Percentiles rank a stretch among this genome's conserved stretches.
These are phyloP conservation scores for Myiozetetes cayanensis DNA, from an alignment of 2,113 vertebrate species.

Conservation along the genomic window DNA sequence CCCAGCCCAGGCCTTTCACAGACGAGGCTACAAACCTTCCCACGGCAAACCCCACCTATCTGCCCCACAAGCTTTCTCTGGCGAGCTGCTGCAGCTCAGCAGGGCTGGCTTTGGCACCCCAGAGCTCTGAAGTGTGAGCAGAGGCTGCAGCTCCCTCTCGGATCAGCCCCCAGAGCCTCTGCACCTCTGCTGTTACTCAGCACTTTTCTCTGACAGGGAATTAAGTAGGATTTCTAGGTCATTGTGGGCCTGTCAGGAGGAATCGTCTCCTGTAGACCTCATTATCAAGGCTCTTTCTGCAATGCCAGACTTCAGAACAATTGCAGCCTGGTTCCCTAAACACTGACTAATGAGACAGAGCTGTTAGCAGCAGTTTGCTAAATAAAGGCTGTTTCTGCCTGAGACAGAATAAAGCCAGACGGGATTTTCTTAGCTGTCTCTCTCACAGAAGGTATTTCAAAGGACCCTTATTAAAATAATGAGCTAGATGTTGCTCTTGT, in stretches of 20 bases:
- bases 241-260: constrained; percentile 66
- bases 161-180: not conserved
- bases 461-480: constrained; percentile 36
- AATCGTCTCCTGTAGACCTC: constrained; percentile 56
- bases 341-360: constrained; percentile 58
- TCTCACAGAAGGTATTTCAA: constrained; percentile 21
- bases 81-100: not conserved
- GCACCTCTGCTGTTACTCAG: constrained; percentile 54
- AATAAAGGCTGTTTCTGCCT: constrained; percentile 53
- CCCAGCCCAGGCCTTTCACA: not conserved
- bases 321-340: constrained; percentile 56
- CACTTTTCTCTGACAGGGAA: constrained; percentile 50
- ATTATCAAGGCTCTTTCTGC: constrained; percentile 55
- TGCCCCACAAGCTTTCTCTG: not conserved
- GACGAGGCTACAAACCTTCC: not conserved
- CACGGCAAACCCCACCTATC: not conserved
- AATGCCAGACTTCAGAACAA: constrained; percentile 52
- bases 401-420: constrained; percentile 39
- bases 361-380: constrained; percentile 53
- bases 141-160: not conserved
- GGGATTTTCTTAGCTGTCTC: constrained; percentile 27
- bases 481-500: not conserved
- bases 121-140: not conserved
- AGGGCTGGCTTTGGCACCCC: not conserved
- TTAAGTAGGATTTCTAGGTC: constrained; percentile 67